Evolutionary conservation across 1,140 invertebrate genomes (phyloP).

Genomic region (Cydia splendana): DNA sequence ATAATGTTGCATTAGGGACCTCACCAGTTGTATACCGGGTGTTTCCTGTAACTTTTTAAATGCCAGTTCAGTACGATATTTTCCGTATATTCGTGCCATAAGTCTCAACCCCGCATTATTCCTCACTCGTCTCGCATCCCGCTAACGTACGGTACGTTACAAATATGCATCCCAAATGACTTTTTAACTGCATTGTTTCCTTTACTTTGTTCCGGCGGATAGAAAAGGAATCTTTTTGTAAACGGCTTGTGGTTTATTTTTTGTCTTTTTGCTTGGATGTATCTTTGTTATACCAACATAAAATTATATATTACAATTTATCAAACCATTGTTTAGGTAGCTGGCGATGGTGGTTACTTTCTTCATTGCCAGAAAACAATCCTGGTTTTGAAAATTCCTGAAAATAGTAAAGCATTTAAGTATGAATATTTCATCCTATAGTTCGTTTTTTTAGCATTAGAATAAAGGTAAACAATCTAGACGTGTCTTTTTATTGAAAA

Average conservation of each 20-base stretch:
- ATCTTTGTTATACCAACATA: not conserved
- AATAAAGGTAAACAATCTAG: too few relatives aligned
- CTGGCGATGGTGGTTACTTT: too few relatives aligned
- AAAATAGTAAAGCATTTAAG: too few relatives aligned
- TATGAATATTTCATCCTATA: too few relatives aligned
- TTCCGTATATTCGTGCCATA: not conserved
- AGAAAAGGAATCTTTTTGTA: not conserved
- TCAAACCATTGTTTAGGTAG: not conserved
- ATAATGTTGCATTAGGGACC: too few relatives aligned
- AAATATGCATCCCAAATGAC: not conserved
- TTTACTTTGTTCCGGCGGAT: not conserved
- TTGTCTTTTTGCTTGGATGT: not conserved
- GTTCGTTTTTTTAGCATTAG: too few relatives aligned
- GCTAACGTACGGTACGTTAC: not conserved
- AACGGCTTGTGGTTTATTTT: not conserved
- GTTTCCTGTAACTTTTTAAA: too few relatives aligned
- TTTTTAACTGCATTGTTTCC: not conserved
- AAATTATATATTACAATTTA: not conserved
- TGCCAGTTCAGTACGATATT: not conserved
- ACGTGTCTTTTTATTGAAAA: too few relatives aligned
- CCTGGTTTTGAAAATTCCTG: too few relatives aligned
- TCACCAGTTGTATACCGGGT: too few relatives aligned
- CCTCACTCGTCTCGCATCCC: not conserved
- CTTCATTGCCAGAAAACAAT: too few relatives aligned
- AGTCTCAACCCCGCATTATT: not conserved